These are phyloP conservation scores for Orthosia gothica DNA, from an alignment of 2,888 invertebrate genomes.

Conservation along the genomic window DNA sequence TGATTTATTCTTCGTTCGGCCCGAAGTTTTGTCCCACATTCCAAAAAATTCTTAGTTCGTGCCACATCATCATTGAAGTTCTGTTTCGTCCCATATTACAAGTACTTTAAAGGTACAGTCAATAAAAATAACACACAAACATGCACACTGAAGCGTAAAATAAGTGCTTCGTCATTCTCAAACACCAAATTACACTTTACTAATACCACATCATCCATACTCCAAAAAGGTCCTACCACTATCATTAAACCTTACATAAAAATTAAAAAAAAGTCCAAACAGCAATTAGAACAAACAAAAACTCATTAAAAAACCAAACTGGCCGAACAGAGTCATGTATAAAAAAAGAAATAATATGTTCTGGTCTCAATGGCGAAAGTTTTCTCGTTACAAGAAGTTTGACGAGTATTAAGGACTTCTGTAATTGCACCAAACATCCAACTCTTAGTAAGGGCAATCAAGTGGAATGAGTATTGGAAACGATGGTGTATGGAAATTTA, in stretches of 20 bases:
- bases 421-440: slow-evolving; percentile 71
- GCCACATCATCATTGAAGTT: too few relatives aligned
- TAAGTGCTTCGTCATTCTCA: too few relatives aligned
- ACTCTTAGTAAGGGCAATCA: slow-evolving; percentile 70
- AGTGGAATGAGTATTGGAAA: slow-evolving; percentile 26
- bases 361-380: slow-evolving; percentile 68
- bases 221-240: slow-evolving; percentile 2
- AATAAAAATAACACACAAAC: too few relatives aligned
- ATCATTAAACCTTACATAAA: slow-evolving; percentile 22
- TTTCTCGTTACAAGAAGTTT: slow-evolving; percentile 77
- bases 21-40: too few relatives aligned
- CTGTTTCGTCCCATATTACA: too few relatives aligned
- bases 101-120: too few relatives aligned
- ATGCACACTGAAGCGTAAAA: too few relatives aligned
- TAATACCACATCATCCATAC: slow-evolving; percentile 16
- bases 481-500: slow-evolving; percentile 17
- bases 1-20: too few relatives aligned
- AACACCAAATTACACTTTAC: neutral
- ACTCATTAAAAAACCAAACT: slow-evolving; percentile 63
- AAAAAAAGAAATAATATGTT: slow-evolving; percentile 67
- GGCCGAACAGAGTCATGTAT: slow-evolving; percentile 57
- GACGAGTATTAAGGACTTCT: slow-evolving; percentile 68
- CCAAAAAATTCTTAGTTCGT: too few relatives aligned
- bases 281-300: slow-evolving; percentile 44
- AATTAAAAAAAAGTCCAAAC: slow-evolving; percentile 43